These are phyloP conservation scores for Prinia subflava DNA, from an alignment of 2,113 vertebrate genomes.

Conservation along the genomic window DNA sequence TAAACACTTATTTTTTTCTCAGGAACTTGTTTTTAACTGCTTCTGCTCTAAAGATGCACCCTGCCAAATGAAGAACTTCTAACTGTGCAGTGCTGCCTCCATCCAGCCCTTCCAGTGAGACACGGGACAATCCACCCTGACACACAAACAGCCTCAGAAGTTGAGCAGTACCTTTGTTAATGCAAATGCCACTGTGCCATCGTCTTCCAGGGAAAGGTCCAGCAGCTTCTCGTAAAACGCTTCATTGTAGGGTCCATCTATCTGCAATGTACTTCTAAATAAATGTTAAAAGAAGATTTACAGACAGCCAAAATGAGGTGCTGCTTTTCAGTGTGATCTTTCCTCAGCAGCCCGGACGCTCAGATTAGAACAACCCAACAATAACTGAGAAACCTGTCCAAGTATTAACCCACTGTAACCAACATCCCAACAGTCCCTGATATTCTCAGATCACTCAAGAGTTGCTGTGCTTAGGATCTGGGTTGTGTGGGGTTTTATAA, in stretches of 20 bases:
- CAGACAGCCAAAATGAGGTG: neutral
- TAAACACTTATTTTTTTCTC: neutral
- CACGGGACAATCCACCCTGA: neutral
- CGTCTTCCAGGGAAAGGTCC: conserved; percentile 84
- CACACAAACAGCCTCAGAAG: neutral
- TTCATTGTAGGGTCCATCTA: conserved; percentile 92
- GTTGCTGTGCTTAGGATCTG: neutral
- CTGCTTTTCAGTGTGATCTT: neutral
- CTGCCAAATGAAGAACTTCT: neutral
- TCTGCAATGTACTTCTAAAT: conserved; percentile 82
- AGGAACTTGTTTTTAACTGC: neutral
- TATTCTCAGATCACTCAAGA: neutral
- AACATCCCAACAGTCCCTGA: neutral
- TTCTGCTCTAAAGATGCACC: neutral
- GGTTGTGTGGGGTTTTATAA: neutral
- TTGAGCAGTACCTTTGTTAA: conserved; percentile 78
- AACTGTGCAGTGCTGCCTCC: neutral
- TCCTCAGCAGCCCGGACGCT: neutral
- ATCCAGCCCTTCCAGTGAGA: neutral
- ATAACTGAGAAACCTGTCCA: fast-evolving
- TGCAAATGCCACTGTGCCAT: conserved; percentile 87
- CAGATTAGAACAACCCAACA: neutral
- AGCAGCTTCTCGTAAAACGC: conserved; percentile 88
- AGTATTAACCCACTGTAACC: neutral
- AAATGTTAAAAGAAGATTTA: conserved; percentile 23